Evolutionary conservation across 2,797 vertebrate genomes (phyloP), one percentile per base, ranked within the genome.

Genomic region (Lophotriccus pileatus): DNA sequence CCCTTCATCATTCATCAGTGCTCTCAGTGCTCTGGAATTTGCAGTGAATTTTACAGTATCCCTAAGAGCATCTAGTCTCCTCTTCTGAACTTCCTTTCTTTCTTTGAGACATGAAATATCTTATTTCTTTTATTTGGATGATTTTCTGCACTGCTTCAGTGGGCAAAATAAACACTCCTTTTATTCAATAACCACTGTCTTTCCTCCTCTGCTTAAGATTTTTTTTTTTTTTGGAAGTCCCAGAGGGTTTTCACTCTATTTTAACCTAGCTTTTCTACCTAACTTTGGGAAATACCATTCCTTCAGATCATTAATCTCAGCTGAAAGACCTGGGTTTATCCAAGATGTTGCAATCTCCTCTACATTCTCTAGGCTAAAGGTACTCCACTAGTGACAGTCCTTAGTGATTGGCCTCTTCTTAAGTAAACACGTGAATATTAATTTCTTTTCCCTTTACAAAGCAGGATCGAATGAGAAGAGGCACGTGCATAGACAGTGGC

Each of bases 11-110:
- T 37, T 95, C 91, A 63, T 82, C 67, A 56, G 15, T 86, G 74
- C 82, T 93, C 83, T 95, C 93, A 96, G 88, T 18, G 8, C 91
- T 87, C 63, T 94, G 94, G 95, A 96, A 96, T 96, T 95, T 76
- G 77, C 25, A 25, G 62, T 75, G 89, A 62, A 72, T 87, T 94
- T 94, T 88, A 90, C 62, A 79, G 66, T 83, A 79, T 52, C 64
- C 41, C 32, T 75, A 43, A 88, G 56, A 90, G 30, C 25, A 86
- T 28, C 8, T 2, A 39, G 28, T 59, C 30, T 89, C 28, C 39
- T 80, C 34, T 81, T 76, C 59, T 79, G 62, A 52, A 62, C 34
- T 76, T 93, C 49, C 34, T 59, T 91, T 24, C 37, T 92, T 92
- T 70, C 41, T 84, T 76, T 88, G 55, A 84, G 15, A 67, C 9